A percentile compares a stretch with the other conserved stretches of the same genome.
Conservation (phyloP, 2,113 vertebrate species). For the Pagrus major region DNA sequence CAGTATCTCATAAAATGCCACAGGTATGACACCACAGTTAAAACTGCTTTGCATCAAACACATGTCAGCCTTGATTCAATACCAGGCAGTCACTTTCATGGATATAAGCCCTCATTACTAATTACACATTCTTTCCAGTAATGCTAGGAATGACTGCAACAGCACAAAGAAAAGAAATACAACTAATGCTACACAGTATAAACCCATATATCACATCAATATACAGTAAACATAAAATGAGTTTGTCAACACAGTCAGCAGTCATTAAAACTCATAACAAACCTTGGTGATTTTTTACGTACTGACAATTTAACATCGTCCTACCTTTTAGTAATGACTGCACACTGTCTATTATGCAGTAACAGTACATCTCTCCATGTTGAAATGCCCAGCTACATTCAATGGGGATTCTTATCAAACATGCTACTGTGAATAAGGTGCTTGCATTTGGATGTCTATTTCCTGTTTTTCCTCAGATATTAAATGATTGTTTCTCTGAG, state of each 20-base stretch:
- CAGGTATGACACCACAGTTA: neutral
- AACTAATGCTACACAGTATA: neutral
- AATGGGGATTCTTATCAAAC: constrained; percentile 2
- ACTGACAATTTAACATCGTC: constrained; percentile 7
- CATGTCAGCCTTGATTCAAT: constrained; percentile 27
- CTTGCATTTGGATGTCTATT: neutral
- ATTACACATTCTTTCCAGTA: neutral
- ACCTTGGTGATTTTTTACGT: neutral
- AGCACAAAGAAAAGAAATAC: constrained; percentile 10
- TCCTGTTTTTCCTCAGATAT: neutral
- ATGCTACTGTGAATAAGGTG: constrained; percentile 20
- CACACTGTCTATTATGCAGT: constrained; percentile 11
- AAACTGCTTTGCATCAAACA: constrained; percentile 44
- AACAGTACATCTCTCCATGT: constrained; percentile 12
- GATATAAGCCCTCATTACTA: constrained; percentile 17
- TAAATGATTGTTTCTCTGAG: constrained; percentile 57
- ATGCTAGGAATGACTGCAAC: constrained; percentile 7
- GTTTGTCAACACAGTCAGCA: constrained; percentile 1
- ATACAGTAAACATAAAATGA: neutral
- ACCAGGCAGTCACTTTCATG: constrained; percentile 8
- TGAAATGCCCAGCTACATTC: constrained; percentile 14
- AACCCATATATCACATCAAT: neutral
- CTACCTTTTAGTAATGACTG: constrained; percentile 19
- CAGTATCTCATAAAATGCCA: constrained; percentile 39
- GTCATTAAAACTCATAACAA: constrained; percentile 13